Conservation (phyloP, 2,888 invertebrate genomes). For the Drosophila picticornis region DNA sequence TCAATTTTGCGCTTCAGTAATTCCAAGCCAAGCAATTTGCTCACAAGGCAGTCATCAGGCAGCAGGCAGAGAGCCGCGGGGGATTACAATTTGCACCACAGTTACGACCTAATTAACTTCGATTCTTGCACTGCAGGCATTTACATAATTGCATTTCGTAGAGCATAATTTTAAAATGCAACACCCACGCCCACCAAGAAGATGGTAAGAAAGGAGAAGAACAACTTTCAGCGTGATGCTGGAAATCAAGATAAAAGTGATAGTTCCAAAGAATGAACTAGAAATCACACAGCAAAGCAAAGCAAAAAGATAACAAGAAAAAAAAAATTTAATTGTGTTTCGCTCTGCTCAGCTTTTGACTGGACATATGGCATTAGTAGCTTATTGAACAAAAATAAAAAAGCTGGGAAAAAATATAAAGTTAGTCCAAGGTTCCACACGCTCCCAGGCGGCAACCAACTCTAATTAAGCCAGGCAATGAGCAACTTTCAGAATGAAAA, state of each 20-base stretch:
- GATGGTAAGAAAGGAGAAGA: constrained; percentile 35
- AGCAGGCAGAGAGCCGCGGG: constrained; percentile 10
- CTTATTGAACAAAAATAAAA: constrained; percentile 16
- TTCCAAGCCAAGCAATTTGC: constrained; percentile 55
- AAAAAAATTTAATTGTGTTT: constrained; percentile 64
- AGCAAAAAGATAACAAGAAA: constrained; percentile 29
- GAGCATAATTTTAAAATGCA: constrained; percentile 64
- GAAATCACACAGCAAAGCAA: constrained; percentile 56
- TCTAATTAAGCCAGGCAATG: constrained; percentile 72
- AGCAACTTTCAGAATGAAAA: constrained; percentile 47
- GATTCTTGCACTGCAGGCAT: constrained; percentile 71
- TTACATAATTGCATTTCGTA: constrained; percentile 76
- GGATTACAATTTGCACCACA: constrained; percentile 65
- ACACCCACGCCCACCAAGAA: constrained; percentile 30
- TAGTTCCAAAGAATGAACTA: constrained; percentile 50
- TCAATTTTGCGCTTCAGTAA: constrained; percentile 67
- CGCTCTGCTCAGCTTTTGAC: constrained; percentile 28
- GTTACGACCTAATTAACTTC: constrained; percentile 78
- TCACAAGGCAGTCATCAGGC: constrained; percentile 10
- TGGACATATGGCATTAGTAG: constrained; percentile 66
- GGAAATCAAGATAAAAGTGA: constrained; percentile 67
- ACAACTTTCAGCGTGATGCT: constrained; percentile 26
- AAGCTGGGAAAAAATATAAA: constrained; percentile 20
- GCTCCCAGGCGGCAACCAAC: constrained; percentile 39
- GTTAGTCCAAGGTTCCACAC: constrained; percentile 16